These are phyloP conservation scores for Hippolais icterina DNA, from an alignment of 2,113 vertebrate species.

Conservation along the genomic window DNA sequence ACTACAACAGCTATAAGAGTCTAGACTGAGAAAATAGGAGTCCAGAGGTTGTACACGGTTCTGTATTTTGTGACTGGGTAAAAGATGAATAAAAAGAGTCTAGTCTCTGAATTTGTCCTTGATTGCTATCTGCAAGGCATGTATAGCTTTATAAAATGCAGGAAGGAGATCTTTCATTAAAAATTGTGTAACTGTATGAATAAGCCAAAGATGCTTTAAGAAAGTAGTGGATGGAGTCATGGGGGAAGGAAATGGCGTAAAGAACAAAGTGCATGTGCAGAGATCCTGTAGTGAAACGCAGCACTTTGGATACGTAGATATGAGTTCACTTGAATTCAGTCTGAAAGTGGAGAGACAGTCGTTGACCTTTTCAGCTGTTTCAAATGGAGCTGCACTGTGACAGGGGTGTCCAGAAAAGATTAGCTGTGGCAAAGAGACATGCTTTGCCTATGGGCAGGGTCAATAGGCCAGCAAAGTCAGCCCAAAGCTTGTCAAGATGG, in stretches of 20 bases:
- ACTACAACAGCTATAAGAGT: neutral
- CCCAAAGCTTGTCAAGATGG: slow-evolving; percentile 53
- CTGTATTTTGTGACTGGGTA: neutral
- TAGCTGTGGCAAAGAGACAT: slow-evolving; percentile 40
- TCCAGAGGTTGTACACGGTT: neutral
- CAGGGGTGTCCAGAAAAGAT: slow-evolving; percentile 47
- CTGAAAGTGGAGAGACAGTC: neutral
- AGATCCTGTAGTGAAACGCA: neutral
- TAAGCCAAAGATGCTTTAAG: neutral
- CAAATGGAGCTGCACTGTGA: slow-evolving; percentile 7
- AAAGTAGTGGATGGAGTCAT: neutral
- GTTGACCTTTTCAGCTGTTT: slow-evolving; percentile 67
- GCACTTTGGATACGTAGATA: neutral
- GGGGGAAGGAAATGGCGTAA: neutral
- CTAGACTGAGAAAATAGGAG: neutral
- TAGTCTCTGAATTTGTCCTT: neutral
- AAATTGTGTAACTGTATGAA: neutral
- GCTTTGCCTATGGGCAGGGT: slow-evolving; percentile 47
- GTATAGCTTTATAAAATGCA: neutral
- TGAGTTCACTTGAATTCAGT: neutral
- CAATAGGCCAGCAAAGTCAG: slow-evolving; percentile 32
- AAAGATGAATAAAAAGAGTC: neutral
- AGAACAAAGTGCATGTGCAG: neutral
- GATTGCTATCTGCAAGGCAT: neutral
- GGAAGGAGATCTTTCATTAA: neutral